phyloP scores from a whole-genome alignment of 2,888 invertebrate genomes.

The Amiota mariae region DNA sequence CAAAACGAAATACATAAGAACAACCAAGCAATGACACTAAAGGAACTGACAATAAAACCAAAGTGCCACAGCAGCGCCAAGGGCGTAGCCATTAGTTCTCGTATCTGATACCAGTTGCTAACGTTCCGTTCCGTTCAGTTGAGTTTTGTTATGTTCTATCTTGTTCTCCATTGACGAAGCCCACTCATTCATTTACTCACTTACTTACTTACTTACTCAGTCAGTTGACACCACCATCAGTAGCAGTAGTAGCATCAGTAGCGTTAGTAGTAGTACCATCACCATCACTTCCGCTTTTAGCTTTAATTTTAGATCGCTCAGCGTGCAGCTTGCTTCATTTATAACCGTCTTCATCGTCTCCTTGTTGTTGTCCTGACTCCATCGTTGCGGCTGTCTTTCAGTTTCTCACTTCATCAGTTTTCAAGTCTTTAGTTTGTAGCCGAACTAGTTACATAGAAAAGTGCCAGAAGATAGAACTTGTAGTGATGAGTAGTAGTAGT shows the following conservation, averaged over 20 bases:
- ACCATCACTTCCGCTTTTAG: conserved; percentile 13
- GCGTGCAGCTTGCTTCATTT: conserved; percentile 11
- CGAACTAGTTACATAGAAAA: not conserved
- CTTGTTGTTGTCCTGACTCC: not conserved
- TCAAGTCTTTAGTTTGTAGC: not conserved
- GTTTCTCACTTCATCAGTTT: conserved; percentile 67
- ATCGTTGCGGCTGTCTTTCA: conserved; percentile 63
- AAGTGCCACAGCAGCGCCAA: not conserved
- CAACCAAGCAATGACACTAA: conserved; percentile 8
- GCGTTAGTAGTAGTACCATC: not conserved
- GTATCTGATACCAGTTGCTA: too few relatives aligned
- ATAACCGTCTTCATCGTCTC: conserved; percentile 3
- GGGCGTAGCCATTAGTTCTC: not conserved
- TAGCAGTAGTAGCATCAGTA: not conserved
- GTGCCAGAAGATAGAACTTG: conserved; percentile 2
- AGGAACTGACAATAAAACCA: conserved; percentile 13
- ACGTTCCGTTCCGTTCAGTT: too few relatives aligned
- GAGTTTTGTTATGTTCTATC: too few relatives aligned
- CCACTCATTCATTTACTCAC: too few relatives aligned
- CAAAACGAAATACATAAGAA: conserved; percentile 57
- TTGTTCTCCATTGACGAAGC: too few relatives aligned
- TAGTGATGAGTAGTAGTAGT: not conserved
- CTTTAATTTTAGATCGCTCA: not conserved
- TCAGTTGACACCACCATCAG: not conserved
- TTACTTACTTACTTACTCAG: too few relatives aligned